A percentile compares a stretch with the other conserved stretches of the same genome.
Evolutionary conservation across 2,888 invertebrate genomes (phyloP).

Genomic region (Plemyria rubiginata): DNA sequence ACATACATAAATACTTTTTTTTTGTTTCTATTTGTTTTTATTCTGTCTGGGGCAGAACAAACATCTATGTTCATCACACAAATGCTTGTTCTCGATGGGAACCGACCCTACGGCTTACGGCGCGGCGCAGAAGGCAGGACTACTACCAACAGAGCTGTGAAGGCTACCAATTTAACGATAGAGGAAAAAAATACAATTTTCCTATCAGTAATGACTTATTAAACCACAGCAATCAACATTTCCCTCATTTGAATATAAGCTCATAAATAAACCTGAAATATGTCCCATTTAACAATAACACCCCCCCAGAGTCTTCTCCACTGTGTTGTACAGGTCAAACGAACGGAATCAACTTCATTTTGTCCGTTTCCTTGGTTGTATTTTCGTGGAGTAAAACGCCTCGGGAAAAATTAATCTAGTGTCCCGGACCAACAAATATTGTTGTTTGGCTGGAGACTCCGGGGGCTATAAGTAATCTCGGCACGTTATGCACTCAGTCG

Average conservation of each 20-base stretch:
- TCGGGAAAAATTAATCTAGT: conserved; percentile 78
- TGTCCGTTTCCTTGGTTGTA: conserved; percentile 46
- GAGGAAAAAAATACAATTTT: conserved; percentile 13
- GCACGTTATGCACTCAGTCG: conserved; percentile 76
- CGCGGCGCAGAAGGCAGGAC: no score
- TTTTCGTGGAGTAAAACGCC: conserved; percentile 65
- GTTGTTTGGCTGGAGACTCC: conserved; percentile 71
- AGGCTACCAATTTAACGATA: no score
- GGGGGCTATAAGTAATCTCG: conserved; percentile 78
- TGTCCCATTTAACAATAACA: conserved; percentile 22
- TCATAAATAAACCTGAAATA: conserved; percentile 18
- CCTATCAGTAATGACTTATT: conserved; percentile 21
- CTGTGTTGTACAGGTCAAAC: conserved; percentile 34
- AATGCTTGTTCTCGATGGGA: no score
- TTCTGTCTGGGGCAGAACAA: no score
- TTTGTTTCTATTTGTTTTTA: no score
- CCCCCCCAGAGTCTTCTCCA: conserved; percentile 14
- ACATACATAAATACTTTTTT: no score
- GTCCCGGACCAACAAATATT: conserved; percentile 76
- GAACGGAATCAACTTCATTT: conserved; percentile 38
- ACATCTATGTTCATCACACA: no score
- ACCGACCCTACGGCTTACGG: no score
- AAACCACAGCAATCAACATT: conserved; percentile 16
- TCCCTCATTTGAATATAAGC: conserved; percentile 7
- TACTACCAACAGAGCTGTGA: no score